Base-by-base conservation (phyloP, 2,797 vertebrate genomes). In the Syncerus caffer region DNA sequence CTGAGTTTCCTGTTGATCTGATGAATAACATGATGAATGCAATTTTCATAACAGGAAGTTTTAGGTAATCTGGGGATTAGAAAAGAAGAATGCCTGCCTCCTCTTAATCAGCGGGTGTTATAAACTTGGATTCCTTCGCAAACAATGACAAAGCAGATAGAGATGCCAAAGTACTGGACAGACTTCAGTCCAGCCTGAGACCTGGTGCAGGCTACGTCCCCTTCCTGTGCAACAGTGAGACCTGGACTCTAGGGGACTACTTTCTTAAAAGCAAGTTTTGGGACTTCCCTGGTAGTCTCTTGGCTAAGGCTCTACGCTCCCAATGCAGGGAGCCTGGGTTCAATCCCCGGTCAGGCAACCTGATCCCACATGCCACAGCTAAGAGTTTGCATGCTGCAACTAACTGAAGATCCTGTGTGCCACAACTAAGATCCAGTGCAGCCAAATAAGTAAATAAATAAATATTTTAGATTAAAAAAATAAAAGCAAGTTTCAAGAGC, bases 21-120 rank as follows among this genome's bases (percentile, higher is more conserved):
- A 86, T 82, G 57, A 95, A 92, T 62, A 93, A 27, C 53, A 34
- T 83, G 80, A 83, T 55, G 80, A 55, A 83, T 55, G 57, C 47
- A 38, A 31, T 90, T 97, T 95, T 91, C 62, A 25, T 45, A 90
- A 87, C 25, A 83, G 85, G 78, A 95, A 94, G 42, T 95, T 92
- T 93, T 19, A 45, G 42, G 27, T 53, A 94, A 79, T 90, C 45
- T 87, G 74, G 31, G n/a, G 79, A 85, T 47, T 95, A 27, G 45
- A 86, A 95, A 82, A 83, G 51, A 97, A 90, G 31, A 64, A 89
- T 53, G 8, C 23, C 47, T 90, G 45, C 21, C 38, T 87, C 34
- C 55, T 90, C 62, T 95, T 94, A 90, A 53, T 90, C 74, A 62
- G 34, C 21, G 19, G 50, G 57, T 53, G 16, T 53, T 90, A 55